Percentiles rank a stretch among this genome's conserved stretches.
Conservation (phyloP, 1,140 invertebrate genomes). For the Temnothorax longispinosus region DNA sequence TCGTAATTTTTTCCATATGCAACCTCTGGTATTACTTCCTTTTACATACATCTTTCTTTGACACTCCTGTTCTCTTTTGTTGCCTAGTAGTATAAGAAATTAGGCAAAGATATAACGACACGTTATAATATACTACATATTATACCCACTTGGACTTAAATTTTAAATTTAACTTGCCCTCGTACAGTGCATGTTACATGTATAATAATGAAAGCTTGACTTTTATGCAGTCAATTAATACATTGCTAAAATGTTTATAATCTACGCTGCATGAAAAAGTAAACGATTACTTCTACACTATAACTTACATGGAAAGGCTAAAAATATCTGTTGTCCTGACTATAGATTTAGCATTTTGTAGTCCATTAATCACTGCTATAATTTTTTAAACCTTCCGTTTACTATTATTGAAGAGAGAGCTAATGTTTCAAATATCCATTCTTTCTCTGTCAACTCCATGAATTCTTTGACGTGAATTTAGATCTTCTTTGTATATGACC, state of each 20-base stretch:
- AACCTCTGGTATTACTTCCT: neutral
- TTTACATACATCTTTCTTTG: neutral
- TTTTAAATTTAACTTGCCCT: neutral
- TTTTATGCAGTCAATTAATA: slow-evolving; percentile 5
- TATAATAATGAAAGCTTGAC: neutral
- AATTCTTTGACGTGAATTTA: neutral
- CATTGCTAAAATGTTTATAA: slow-evolving; percentile 11
- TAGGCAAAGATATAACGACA: neutral
- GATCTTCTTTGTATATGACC: neutral
- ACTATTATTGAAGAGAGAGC: neutral
- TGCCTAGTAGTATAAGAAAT: neutral
- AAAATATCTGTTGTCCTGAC: neutral
- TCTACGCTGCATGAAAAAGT: neutral
- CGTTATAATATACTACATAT: neutral
- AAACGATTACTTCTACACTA: slow-evolving; percentile 1
- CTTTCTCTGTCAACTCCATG: neutral
- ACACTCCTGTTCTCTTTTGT: neutral
- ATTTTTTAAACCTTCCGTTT: neutral
- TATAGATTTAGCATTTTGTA: neutral
- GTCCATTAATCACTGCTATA: neutral
- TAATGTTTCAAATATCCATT: neutral
- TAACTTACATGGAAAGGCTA: neutral
- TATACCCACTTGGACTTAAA: neutral
- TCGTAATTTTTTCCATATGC: neutral
- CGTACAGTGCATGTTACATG: neutral